A percentile compares a stretch with the other conserved stretches of the same genome.
Conservation (phyloP, 2,888 invertebrate genomes). For the Lasioglossum lativentre region DNA sequence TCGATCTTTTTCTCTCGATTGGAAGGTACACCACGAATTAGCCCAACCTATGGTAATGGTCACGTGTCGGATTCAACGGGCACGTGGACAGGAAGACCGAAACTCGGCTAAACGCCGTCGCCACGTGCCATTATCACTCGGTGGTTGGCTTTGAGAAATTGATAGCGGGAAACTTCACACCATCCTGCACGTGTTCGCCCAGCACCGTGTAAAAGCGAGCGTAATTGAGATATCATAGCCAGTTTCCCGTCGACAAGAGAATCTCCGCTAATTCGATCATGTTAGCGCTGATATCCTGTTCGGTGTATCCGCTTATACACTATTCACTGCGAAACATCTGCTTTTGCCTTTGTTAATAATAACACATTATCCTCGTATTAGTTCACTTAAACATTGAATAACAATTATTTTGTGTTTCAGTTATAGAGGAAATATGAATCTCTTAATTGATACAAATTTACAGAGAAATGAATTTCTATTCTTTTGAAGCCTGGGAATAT, state of each 20-base stretch:
- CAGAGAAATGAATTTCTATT: not conserved
- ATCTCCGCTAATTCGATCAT: conserved; percentile 53
- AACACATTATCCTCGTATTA: no score
- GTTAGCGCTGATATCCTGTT: conserved; percentile 31
- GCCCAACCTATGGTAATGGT: conserved; percentile 43
- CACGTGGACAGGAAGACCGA: conserved; percentile 56
- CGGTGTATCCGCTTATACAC: not conserved
- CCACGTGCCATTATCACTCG: conserved; percentile 74
- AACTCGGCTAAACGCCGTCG: conserved; percentile 61
- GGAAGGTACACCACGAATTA: conserved; percentile 64
- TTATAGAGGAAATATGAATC: not conserved
- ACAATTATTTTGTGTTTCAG: not conserved
- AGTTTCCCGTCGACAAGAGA: conserved; percentile 60
- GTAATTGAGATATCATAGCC: conserved; percentile 83
- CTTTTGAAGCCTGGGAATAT: not conserved
- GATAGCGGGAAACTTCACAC: conserved; percentile 69
- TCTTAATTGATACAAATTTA: not conserved
- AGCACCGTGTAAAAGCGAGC: conserved; percentile 55
- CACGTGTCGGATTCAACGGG: conserved; percentile 68
- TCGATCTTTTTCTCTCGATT: conserved; percentile 58
- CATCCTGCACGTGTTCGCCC: conserved; percentile 65
- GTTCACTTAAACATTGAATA: not conserved
- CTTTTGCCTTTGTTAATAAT: not conserved
- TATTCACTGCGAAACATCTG: not conserved
- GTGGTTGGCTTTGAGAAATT: conserved; percentile 62